Evolutionary conservation across 2,113 vertebrate genomes (phyloP), one percentile per base, ranked within the genome.

Genomic region (Sylvicapra grimmia): DNA sequence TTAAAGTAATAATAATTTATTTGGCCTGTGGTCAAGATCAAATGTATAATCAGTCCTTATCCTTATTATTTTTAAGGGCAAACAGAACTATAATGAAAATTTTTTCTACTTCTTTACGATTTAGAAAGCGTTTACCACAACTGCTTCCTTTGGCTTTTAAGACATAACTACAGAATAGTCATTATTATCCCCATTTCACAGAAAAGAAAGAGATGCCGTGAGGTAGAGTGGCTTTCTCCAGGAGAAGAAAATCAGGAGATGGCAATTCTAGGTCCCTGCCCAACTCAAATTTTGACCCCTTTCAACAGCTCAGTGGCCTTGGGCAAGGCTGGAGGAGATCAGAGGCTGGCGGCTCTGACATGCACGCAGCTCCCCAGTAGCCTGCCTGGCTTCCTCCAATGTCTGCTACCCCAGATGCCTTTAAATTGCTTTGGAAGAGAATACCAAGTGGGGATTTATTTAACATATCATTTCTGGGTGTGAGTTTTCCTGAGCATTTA

Each of bases 391-490:
- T 95, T 97, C 68, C 77, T 82, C 80, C 56, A 89, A 59, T 80
- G 56, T 80, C 58, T 87, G 86, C 68, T 63, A 94, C 82, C 61
- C 89, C 80, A 85, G 58, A 72, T 1, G 15, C 87, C 95, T 95
- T 90, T 93, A 96, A 4, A 97, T 92, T 96, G 94, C 36, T 98
- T 98, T 97, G 97, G 94, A 98, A 95, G 92, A 94, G 58, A 97
- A 97, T 0, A 4, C 96, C 98, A 95, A 94, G 83, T 93, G 58
- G 91, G 94, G 97, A 98, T 98, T 98, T 98, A 98, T 97, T 98
- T 99, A 97, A 98, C 98, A 97, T 91, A 89, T 98, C 98, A 98
- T 98, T 98, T 89, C 97, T 96, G 96, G 87, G 96, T 96, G 59
- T 93, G 92, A 96, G 88, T 98, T 98, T 98, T 99, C 94, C 82